These are phyloP conservation scores for Aleiodes alternator DNA, from an alignment of 2,888 invertebrate species.

Conservation along the genomic window DNA sequence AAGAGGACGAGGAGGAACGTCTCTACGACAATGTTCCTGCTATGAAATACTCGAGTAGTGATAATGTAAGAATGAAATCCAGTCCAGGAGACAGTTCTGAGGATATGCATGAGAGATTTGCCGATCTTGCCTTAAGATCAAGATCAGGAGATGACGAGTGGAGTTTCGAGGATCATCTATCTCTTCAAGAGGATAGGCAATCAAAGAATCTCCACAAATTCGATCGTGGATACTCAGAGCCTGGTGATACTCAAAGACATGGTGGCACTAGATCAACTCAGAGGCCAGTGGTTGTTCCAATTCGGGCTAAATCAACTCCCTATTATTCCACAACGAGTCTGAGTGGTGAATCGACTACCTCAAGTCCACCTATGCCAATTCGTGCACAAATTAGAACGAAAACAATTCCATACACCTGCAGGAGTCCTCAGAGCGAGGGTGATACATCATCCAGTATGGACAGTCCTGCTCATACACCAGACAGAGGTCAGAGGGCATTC, in stretches of 20 bases:
- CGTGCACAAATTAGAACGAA: constrained; percentile 73
- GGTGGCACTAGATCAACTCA: constrained; percentile 77
- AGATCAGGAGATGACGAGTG: constrained; percentile 68
- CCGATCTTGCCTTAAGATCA: constrained; percentile 63
- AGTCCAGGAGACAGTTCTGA: constrained; percentile 69
- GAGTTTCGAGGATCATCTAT: constrained; percentile 63
- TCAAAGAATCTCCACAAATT: constrained; percentile 47
- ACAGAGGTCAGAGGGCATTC: constrained; percentile 69
- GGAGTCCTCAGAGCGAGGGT: constrained; percentile 73
- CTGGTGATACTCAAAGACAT: constrained; percentile 61
- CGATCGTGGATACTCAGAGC: constrained; percentile 65
- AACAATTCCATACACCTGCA: constrained; percentile 70
- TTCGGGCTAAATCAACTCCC: constrained; percentile 70
- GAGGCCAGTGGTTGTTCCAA: constrained; percentile 77
- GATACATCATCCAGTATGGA: constrained; percentile 75
- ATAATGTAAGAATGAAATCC: constrained; percentile 66
- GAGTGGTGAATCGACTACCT: constrained; percentile 80
- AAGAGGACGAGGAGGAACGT: constrained; percentile 70
- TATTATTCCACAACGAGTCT: constrained; percentile 77
- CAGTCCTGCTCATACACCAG: constrained; percentile 73
- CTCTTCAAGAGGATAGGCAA: constrained; percentile 47
- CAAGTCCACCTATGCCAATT: constrained; percentile 72
- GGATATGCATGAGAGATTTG: constrained; percentile 72
- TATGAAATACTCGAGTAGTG: constrained; percentile 69
- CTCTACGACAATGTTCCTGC: constrained; percentile 72